Percentiles rank a stretch among this genome's conserved stretches.
Conservation (phyloP, 2,113 vertebrate genomes). For the Carettochelys insculpta region DNA sequence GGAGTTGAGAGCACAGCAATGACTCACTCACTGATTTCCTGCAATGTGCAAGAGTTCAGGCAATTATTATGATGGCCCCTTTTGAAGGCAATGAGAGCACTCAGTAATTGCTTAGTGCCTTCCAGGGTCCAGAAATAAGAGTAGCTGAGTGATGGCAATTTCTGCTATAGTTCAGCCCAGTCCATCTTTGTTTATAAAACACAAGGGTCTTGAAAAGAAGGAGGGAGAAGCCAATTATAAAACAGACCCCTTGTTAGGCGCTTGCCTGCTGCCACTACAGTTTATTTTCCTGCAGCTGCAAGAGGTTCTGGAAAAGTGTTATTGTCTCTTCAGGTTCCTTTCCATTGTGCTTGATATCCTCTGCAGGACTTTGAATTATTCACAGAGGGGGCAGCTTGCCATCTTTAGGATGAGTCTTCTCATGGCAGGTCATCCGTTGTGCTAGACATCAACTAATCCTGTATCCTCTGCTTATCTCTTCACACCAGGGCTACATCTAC, state of each 20-base stretch:
- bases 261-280: background rate
- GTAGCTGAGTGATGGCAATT: background rate
- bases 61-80: background rate
- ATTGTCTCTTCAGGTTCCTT: background rate
- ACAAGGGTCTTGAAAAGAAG: background rate
- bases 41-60: background rate
- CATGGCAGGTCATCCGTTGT: background rate
- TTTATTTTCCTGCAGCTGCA: background rate
- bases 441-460: background rate
- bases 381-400: too few relatives aligned
- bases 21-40: background rate
- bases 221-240: background rate
- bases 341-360: conserved; percentile 23
- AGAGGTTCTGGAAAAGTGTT: background rate
- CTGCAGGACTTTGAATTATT: background rate
- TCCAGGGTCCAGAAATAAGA: background rate
- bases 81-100: background rate
- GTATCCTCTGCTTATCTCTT: background rate
- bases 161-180: background rate
- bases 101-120: background rate
- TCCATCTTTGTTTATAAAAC: background rate
- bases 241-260: background rate
- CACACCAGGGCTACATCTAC: too few relatives aligned
- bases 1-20: background rate
- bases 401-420: background rate